Conservation (phyloP, 2,113 vertebrate species). For the Anoplopoma fimbria region DNA sequence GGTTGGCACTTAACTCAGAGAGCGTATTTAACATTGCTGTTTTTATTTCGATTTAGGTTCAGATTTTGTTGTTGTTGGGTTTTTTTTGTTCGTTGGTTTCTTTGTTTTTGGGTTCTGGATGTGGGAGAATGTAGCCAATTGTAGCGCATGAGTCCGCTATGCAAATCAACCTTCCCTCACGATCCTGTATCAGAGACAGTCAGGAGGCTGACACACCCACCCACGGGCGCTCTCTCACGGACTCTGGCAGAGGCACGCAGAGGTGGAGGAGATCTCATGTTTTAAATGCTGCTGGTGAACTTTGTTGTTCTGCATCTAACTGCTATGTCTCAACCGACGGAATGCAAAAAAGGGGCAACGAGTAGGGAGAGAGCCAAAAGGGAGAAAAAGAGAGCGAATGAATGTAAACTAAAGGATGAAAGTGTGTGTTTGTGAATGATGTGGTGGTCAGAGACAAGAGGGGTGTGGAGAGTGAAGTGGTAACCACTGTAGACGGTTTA, state of each 20-base stretch:
- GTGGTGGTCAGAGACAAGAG: constrained; percentile 3
- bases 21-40: constrained; percentile 56
- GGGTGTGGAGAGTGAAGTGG: constrained; percentile 3
- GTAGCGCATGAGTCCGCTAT: constrained; percentile 87
- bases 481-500: constrained; percentile 53
- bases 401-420: constrained; percentile 66
- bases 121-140: constrained; percentile 86
- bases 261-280: constrained; percentile 53
- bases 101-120: constrained; percentile 67
- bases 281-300: constrained; percentile 78
- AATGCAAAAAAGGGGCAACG: constrained; percentile 66
- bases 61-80: constrained; percentile 43
- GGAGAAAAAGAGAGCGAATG: constrained; percentile 57
- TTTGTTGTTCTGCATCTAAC: constrained; percentile 71
- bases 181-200: constrained; percentile 80
- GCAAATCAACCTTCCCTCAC: constrained; percentile 84
- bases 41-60: constrained; percentile 59
- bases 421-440: constrained; percentile 60
- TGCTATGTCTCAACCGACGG: constrained; percentile 65
- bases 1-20: constrained; percentile 82
- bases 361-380: constrained; percentile 1
- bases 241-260: constrained; percentile 58
- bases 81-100: constrained; percentile 11
- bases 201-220: constrained; percentile 75
- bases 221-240: constrained; percentile 55